Base-by-base conservation (phyloP, 2,113 vertebrate species). In the human region DNA sequence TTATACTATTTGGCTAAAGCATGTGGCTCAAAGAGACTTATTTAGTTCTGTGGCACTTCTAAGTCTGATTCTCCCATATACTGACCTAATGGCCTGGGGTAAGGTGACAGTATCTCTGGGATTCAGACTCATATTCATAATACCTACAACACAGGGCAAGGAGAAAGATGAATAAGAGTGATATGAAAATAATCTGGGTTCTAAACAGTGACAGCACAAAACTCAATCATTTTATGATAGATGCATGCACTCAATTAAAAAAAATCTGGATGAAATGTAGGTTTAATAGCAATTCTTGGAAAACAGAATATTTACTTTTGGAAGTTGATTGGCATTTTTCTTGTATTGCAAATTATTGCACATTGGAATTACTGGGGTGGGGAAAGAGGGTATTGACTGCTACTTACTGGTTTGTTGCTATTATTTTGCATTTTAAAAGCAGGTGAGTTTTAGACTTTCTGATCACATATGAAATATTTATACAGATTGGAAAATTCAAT, bases 341-440 rank as follows among this genome's bases (percentile, higher is more conserved):
- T 50, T 48, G 27, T 78, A 78, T 50, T 78, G 27, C 14, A 48
- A 30, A 27, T 27, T 48, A 32, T 76, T 30, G 9, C 16, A 61
- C 7, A 9, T 40, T 89, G n/a, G 6, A 93, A 80, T 95, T 89
- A 48, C 6, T 64, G 79, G 48, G 38, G 27, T 32, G 14, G 5
- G 10, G 27, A 11, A 1, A 0, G 11, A 27, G 30, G 8, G 17
- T 70, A 18, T 59, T 57, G 5, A 78, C 10, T 82, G 4, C 30
- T 52, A 78, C 38, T 85, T 2, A n/a, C 23, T 92, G 30, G 89
- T 96, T 66, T 18, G 13, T 52, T 76, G 35, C 11, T 50, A 16
- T 79, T 75, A 93, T 89, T 85, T 95, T 89, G 5, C 18, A 84
- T 78, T 84, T 88, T 57, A 91, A 93, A 93, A 43, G 14, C 23